These are phyloP conservation scores for Epizoanthus rinbou DNA, from an alignment of 92 coral and sea anemone species.

Conservation along the genomic window DNA sequence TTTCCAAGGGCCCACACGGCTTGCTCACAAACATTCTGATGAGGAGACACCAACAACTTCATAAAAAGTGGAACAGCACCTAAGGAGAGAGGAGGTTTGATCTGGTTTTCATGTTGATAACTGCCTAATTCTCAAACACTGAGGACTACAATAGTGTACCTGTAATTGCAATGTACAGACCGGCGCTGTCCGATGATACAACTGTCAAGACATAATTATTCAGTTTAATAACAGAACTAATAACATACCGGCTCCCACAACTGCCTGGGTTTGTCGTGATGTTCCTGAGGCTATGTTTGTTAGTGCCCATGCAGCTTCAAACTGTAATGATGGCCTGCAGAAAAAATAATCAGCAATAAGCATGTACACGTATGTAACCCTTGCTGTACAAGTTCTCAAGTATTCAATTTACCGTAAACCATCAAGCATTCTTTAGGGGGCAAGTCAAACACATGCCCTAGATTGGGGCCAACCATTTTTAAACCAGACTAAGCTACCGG, in stretches of 20 bases:
- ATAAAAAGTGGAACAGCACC: conserved; percentile 96
- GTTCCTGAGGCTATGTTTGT: conserved; percentile 99
- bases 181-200: background rate
- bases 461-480: no score
- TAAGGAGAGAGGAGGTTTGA: background rate
- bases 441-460: no score
- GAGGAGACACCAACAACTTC: conserved; percentile 90
- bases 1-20: conserved; percentile 99
- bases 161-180: no score
- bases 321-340: conserved; percentile 92
- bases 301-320: conserved; percentile 99
- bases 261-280: conserved; percentile 96
- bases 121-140: no score
- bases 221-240: background rate
- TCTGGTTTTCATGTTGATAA: no score
- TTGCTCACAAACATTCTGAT: conserved; percentile 98
- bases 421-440: no score
- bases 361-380: background rate
- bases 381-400: background rate
- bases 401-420: background rate
- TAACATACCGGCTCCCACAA: conserved; percentile 88
- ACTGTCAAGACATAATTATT: background rate
- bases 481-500: no score
- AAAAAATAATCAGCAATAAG: background rate
- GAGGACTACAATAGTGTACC: no score